Base-by-base conservation (phyloP, 2,113 vertebrate species). In the Bufo bufo region DNA sequence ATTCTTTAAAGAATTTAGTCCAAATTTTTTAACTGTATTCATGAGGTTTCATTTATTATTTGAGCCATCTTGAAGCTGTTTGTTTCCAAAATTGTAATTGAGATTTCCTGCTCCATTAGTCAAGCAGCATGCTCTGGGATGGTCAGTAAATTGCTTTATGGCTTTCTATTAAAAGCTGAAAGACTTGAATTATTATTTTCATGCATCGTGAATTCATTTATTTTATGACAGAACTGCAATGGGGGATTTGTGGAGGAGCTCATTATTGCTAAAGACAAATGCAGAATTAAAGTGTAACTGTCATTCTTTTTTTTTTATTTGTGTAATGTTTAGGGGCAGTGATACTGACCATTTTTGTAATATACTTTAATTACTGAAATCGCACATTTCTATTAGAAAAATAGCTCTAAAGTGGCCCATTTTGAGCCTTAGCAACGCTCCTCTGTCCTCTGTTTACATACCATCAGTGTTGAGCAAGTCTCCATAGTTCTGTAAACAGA, bases 81-180 rank as follows among this genome's bases (percentile, higher is more conserved):
- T 77, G 75, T 52, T 52, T 77, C 19, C 75, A 77, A 77, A 77
- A 77, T 52, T 77, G 47, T n/a, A 77, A 52, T 52, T 77, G 75
- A 52, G 17, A 77, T 77, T 77, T 77, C n/a, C 43, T 74, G 16
- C 71, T 74, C 16, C 20, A 77, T 50, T 77, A 52, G 75, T 52
- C 47, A 52, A 77, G 17, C 49, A 52, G 47, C 49, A 11, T n/a
- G 75, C 47, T 10, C 47, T 52, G 10, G 47, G 75, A 77, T 12
- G 75, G 75, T 50, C 75, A 20, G 75, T 50, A 77, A 52, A 77
- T 52, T 52, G 49, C 75, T 12, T 52, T 77, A 77, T 77, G 49
- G 19, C 43, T 74, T 49, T 17, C 45, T 19, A 74, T 17, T 47
- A 74, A 19, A 47, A 72, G 6, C 69, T 72, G 69, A 43, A 4